Percentiles rank a stretch among this genome's conserved stretches.
Conservation (phyloP, 2,113 vertebrate species). For the Aptenodytes forsteri region DNA sequence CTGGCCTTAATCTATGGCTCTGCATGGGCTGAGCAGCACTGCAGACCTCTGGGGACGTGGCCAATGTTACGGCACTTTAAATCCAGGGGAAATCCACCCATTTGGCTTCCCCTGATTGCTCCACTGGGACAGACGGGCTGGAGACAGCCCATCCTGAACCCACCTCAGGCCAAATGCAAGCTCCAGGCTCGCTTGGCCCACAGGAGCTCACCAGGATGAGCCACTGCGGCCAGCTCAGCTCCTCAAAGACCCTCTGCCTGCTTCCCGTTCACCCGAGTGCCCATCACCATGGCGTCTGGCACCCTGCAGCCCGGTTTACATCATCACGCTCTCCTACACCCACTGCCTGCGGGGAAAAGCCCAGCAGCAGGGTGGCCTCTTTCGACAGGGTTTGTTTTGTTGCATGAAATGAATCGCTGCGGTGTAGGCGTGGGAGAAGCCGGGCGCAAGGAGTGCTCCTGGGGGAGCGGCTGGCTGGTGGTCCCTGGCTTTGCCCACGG, state of each 20-base stretch:
- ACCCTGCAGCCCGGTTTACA: neutral
- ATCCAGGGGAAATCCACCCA: neutral
- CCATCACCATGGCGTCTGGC: neutral
- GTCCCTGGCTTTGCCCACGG: neutral
- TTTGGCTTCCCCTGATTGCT: neutral
- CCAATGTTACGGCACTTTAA: neutral
- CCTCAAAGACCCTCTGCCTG: neutral
- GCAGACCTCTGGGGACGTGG: neutral
- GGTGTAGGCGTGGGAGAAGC: neutral
- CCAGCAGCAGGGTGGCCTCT: neutral
- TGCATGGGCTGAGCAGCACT: neutral
- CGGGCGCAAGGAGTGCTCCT: neutral
- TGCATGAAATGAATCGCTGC: neutral
- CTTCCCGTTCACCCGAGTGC: fast-evolving
- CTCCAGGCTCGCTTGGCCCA: fast-evolving
- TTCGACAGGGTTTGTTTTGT: conserved; percentile 1
- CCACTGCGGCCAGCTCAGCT: neutral
- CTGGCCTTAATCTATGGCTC: neutral
- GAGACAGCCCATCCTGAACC: neutral
- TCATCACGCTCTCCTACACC: neutral
- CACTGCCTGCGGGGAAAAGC: neutral
- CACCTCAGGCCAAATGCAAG: fast-evolving
- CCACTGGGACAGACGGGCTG: neutral
- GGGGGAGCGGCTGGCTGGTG: fast-evolving
- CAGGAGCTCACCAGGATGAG: neutral